These are phyloP conservation scores for Montipora foliosa DNA, from an alignment of 64 coral and sea anemone genomes.

Conservation along the genomic window DNA sequence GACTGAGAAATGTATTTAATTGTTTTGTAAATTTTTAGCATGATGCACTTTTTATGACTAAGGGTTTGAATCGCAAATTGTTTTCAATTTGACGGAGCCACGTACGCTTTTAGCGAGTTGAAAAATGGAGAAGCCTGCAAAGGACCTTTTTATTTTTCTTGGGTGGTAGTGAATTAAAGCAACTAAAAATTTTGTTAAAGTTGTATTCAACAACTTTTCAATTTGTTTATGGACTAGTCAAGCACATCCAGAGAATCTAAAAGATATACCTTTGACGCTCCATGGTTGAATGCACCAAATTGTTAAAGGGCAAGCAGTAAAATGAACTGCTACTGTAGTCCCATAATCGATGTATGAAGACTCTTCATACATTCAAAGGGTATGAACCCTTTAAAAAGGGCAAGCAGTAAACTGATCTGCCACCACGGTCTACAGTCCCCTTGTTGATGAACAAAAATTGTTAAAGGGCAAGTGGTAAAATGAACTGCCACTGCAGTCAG, in stretches of 20 bases:
- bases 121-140: not conserved
- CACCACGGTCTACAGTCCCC: too few relatives aligned
- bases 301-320: too few relatives aligned
- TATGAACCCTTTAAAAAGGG: too few relatives aligned
- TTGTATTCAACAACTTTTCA: not conserved
- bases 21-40: not conserved
- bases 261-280: not conserved
- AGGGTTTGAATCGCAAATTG: not conserved
- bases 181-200: not conserved
- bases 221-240: not conserved
- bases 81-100: not conserved
- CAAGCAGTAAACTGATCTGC: too few relatives aligned
- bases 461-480: too few relatives aligned
- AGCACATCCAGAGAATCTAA: not conserved
- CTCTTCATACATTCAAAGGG: too few relatives aligned
- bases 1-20: not conserved
- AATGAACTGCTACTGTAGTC: too few relatives aligned
- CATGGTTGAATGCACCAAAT: too few relatives aligned
- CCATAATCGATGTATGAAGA: too few relatives aligned
- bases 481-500: too few relatives aligned
- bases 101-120: not conserved
- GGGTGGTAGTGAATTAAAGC: not conserved
- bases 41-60: not conserved
- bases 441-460: too few relatives aligned
- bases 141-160: not conserved